These are phyloP conservation scores for Drosophila miranda DNA, from an alignment of 1,140 invertebrate species.

Conservation along the genomic window DNA sequence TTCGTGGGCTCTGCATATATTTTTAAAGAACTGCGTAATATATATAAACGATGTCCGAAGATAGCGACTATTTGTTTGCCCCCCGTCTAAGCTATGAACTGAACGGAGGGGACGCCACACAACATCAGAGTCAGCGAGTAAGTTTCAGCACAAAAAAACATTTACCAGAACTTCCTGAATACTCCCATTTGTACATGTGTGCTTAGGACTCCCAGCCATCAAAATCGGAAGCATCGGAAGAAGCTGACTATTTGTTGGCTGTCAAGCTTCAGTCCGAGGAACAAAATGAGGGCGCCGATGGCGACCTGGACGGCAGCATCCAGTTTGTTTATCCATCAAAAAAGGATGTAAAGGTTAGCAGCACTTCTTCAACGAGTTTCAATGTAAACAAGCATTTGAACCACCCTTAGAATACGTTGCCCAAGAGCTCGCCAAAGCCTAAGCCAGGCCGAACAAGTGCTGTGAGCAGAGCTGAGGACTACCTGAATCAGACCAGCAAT, in stretches of 20 bases:
- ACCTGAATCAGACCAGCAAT: slow-evolving; percentile 71
- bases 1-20: background rate
- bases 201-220: background rate
- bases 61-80: slow-evolving; percentile 83
- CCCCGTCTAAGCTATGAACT: slow-evolving; percentile 83
- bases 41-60: slow-evolving; percentile 42
- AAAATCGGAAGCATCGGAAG: background rate
- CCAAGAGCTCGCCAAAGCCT: no score
- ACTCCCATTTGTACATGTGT: background rate
- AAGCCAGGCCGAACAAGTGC: no score
- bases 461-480: slow-evolving; percentile 22
- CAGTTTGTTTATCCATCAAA: slow-evolving; percentile 19
- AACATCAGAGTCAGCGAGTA: slow-evolving; percentile 4
- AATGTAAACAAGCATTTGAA: background rate
- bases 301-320: slow-evolving; percentile 14
- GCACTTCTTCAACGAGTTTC: background rate
- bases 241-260: slow-evolving; percentile 83
- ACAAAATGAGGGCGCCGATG: slow-evolving; percentile 17
- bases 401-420: no score
- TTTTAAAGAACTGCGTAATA: background rate
- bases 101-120: slow-evolving; percentile 68
- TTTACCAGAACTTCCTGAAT: background rate
- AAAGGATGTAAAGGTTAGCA: background rate
- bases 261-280: slow-evolving; percentile 83
- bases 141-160: background rate